Evolutionary conservation across 1,140 invertebrate species (phyloP), one percentile per base, ranked within the genome.

Genomic region (Hylaeus volcanicus): DNA sequence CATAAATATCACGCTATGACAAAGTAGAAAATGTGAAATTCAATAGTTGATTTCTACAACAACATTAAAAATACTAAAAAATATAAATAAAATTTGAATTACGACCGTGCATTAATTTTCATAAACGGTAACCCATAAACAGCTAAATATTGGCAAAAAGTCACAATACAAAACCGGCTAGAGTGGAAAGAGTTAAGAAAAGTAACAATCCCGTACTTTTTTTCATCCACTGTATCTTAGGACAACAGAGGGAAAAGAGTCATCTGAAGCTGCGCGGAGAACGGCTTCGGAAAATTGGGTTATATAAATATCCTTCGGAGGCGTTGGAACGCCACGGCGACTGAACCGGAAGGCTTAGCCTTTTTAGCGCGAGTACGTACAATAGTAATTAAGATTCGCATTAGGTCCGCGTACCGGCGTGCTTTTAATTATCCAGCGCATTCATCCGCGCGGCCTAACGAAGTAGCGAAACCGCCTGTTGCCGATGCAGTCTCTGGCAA

Each of bases 381-480:
- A 11, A 79, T 39, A 51, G 61, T 65, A 79, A 79, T 79, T 79
- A 79, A 74, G 70, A 64, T 65, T 73, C 39, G 69, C 8, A 37
- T 72, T 53, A 53, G 51, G 53, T 43, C 2, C n/a, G 1, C 6
- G 51, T 37, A 39, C 15, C 26, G 12, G 11, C 26, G 3, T 26
- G 8, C 43, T 81, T 56, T 66, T 66, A 71, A 81, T 81, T 81
- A 77, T 81, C 48, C 53, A 60, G n/a, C 12, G 73, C 39, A 51
- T 77, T 81, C 79, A n/a, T 55, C 51, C 74, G 61, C 37, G 48
- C n/a, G 9, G 14, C 3, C 41, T 77, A 81, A 78, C 65, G 74
- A 77, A 77, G 53, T 48, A 14, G 48, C 26, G 5, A n/a, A 71
- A 77, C 74, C 74, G 78, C 77, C 77, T 79, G 77, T 79, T 79